phyloP scores from a whole-genome alignment of 2,113 vertebrate species.

The Tupaia tana region DNA sequence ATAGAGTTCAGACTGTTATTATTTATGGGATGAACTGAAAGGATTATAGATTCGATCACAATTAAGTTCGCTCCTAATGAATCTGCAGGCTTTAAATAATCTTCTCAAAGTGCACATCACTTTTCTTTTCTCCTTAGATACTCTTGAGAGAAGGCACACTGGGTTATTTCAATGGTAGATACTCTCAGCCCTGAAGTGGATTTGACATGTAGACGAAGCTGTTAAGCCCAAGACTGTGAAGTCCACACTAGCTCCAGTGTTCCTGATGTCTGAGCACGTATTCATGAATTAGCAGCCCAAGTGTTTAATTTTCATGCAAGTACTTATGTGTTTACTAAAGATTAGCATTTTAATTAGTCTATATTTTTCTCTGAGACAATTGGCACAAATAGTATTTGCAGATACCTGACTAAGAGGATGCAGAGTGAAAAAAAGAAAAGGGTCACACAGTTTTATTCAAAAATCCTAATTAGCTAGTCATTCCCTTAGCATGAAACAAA shows the following conservation, averaged over 20 bases:
- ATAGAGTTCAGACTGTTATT: constrained; percentile 80
- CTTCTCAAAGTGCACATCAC: constrained; percentile 82
- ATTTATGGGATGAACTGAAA: constrained; percentile 80
- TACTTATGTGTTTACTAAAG: constrained; percentile 76
- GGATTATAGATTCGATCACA: constrained; percentile 82
- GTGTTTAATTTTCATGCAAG: constrained; percentile 79
- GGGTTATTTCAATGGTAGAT: constrained; percentile 81
- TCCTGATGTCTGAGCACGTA: constrained; percentile 75
- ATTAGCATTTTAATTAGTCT: constrained; percentile 78
- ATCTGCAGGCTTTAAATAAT: constrained; percentile 83
- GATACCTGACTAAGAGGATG: constrained; percentile 66
- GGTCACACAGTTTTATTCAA: constrained; percentile 64
- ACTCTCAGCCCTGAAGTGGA: constrained; percentile 77
- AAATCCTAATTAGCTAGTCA: constrained; percentile 63
- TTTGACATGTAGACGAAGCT: constrained; percentile 75
- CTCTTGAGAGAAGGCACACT: constrained; percentile 78
- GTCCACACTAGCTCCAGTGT: constrained; percentile 74
- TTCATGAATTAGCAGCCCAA: constrained; percentile 70
- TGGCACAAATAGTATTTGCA: constrained; percentile 69
- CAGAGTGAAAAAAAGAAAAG: not conserved
- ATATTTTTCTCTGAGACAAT: constrained; percentile 69
- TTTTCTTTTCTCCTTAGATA: constrained; percentile 76
- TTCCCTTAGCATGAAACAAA: constrained; percentile 62
- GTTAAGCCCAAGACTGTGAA: constrained; percentile 70
- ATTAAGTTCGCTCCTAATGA: constrained; percentile 82